Evolutionary conservation across 2,113 vertebrate species (phyloP).

Genomic region (Protobothrops flavoviridis): DNA sequence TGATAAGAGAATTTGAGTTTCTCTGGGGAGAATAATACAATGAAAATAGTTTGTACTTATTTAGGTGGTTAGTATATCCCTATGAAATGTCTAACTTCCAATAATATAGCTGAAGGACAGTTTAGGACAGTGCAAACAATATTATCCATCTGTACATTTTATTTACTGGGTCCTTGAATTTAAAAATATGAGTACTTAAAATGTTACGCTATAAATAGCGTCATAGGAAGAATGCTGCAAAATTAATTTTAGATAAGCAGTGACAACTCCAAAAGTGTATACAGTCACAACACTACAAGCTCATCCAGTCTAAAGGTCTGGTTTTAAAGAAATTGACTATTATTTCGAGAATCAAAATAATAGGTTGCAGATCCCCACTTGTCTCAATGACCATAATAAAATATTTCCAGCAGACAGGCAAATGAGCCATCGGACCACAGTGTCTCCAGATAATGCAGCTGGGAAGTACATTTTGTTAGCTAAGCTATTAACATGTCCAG

Average conservation of each 20-base stretch:
- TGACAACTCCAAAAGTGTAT: background rate
- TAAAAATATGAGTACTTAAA: background rate
- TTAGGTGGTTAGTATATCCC: background rate
- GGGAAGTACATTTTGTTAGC: background rate
- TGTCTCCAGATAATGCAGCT: background rate
- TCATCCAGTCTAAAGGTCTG: background rate
- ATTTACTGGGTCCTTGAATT: background rate
- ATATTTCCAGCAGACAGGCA: background rate
- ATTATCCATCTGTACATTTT: background rate
- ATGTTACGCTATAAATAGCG: background rate
- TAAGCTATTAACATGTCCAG: background rate
- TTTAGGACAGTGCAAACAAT: background rate
- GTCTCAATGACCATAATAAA: background rate
- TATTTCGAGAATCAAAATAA: background rate
- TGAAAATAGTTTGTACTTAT: background rate
- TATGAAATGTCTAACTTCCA: background rate
- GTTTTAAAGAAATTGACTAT: background rate
- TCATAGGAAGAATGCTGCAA: background rate
- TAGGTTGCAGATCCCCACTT: background rate
- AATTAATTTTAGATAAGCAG: background rate
- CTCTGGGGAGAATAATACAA: background rate
- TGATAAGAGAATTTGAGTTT: background rate
- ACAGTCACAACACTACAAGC: conserved; percentile 1
- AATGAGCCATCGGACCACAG: background rate
- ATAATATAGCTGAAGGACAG: background rate